phyloP scores from a whole-genome alignment of 64 coral and sea anemone genomes.

The Platygyra sinensis region DNA sequence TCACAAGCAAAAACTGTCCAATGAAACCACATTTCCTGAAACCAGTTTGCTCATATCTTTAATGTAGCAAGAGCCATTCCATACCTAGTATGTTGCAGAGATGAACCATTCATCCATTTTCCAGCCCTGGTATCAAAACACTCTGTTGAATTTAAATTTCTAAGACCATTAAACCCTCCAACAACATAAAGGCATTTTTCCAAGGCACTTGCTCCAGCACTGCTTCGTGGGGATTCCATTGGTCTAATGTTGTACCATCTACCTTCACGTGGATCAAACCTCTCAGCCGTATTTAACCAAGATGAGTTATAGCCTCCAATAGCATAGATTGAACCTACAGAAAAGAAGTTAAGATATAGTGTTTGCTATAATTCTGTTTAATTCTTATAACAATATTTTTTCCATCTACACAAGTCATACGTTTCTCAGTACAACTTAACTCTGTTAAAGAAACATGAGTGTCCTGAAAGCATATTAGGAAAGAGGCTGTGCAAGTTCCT shows the following conservation, averaged over 20 bases:
- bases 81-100: conserved; percentile 71
- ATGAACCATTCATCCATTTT: conserved; percentile 56
- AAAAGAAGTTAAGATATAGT: not conserved
- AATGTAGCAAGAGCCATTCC: conserved; percentile 72
- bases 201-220: conserved; percentile 60
- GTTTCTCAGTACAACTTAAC: too few relatives aligned
- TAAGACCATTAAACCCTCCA: conserved; percentile 79
- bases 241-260: conserved; percentile 53
- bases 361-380: too few relatives aligned
- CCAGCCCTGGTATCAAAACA: conserved; percentile 58
- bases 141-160: conserved; percentile 73
- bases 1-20: not conserved
- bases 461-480: too few relatives aligned
- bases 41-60: not conserved
- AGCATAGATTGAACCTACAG: conserved; percentile 75
- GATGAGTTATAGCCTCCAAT: conserved; percentile 66
- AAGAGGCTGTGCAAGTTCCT: too few relatives aligned
- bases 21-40: not conserved
- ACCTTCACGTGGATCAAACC: conserved; percentile 82
- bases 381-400: too few relatives aligned
- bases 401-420: too few relatives aligned
- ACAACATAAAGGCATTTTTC: conserved; percentile 54
- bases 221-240: conserved; percentile 63
- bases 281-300: conserved; percentile 71
- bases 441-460: too few relatives aligned